Conservation (phyloP, 2,113 vertebrate species). For the cattle (Bos taurus) region ARS-UCD2.0 NC_037348.1:22585501-22586000, state of each 20-base stretch:
- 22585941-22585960: neutral
- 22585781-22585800: neutral
- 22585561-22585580: neutral
- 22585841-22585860: neutral
- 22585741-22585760: neutral
- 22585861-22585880: fast-evolving
- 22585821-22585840: neutral
- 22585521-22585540: neutral
- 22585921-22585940: neutral
- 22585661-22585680: fast-evolving
- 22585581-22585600: neutral
- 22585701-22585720: conserved; percentile 74
- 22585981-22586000: neutral
- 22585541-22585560: neutral
- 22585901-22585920: neutral
- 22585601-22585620: neutral
- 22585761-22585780: neutral
- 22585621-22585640: fast-evolving
- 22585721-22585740: fast-evolving
- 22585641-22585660: conserved; percentile 25
- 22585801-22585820: neutral
- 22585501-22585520: neutral
- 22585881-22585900: neutral
- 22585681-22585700: conserved; percentile 70
- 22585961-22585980: neutral